phyloP scores from a whole-genome alignment of 1,140 invertebrate genomes.

The Diabrotica undecimpunctata region DNA sequence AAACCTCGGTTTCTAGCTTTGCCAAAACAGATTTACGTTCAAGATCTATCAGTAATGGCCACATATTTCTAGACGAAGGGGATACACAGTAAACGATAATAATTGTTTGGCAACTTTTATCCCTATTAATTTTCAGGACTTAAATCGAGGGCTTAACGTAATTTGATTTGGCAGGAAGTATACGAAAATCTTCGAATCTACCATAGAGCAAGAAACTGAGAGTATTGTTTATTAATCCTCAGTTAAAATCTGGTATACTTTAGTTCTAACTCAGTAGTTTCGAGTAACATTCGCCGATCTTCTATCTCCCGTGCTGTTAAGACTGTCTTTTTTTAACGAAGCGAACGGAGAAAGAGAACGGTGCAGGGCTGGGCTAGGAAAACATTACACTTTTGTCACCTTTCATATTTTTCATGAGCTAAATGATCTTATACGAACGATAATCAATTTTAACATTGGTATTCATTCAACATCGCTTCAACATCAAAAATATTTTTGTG shows the following conservation, averaged over 20 bases:
- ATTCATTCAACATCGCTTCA: no score
- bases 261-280: slow-evolving; percentile 25
- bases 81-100: slow-evolving; percentile 7
- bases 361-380: background rate
- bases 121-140: slow-evolving; percentile 22
- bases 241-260: slow-evolving; percentile 21
- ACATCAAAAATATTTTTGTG: no score
- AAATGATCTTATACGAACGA: no score
- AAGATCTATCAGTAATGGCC: no score
- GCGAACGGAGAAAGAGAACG: slow-evolving; percentile 11
- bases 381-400: background rate
- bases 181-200: slow-evolving; percentile 20
- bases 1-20: no score
- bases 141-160: slow-evolving; percentile 17
- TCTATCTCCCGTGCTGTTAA: background rate
- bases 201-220: slow-evolving; percentile 19
- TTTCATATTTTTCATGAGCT: no score
- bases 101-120: slow-evolving; percentile 23
- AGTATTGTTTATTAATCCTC: slow-evolving; percentile 24
- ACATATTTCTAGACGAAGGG: no score
- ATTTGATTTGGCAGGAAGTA: slow-evolving; percentile 21
- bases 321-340: slow-evolving; percentile 13
- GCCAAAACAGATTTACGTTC: no score
- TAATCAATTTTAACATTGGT: no score
- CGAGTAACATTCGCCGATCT: slow-evolving; percentile 19